Evolutionary conservation across 2,888 invertebrate species (phyloP), one percentile per base, ranked within the genome.

Genomic region (Orthonychiurus folsomi): DNA sequence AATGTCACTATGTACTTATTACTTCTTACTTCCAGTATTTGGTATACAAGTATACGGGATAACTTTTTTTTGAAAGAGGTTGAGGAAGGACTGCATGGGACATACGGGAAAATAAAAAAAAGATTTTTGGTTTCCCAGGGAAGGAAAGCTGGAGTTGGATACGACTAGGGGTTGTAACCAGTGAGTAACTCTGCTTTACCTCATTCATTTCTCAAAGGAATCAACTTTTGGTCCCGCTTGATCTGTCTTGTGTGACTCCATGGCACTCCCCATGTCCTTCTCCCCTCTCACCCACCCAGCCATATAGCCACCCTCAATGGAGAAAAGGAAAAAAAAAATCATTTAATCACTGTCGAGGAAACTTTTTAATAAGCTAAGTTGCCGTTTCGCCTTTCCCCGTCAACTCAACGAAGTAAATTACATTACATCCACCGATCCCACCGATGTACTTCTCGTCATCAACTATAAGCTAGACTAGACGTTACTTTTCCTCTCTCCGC

Each of bases 331-430:
- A 60, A 60, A 55, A 52, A 57, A 56, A 61, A 56, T 63, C 63
- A 61, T 63, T 63, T 63, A 61, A 63, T 63, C 63, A 63, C 61
- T 63, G 63, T 63, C 63, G 56, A 15, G 59, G n/a, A 63, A 63
- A 18, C 28, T 54, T 63, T 63, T 63, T 52, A 52, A 52, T 52
- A 52, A 21, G 24, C 52, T 52, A 20, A 21, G 21, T 20, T 23
- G 52, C 52, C n/a, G n/a, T 52, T 52, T 52, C 52, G 37, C 5
- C 37, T 37, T 9, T 5, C 37, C 15, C 37, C 37, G 37, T 9
- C 9, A 9, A 5, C 5, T 37, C 15, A 5, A 37, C 9, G 5
- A 5, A 37, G 37, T 37, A 37, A 5, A 37, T 37, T 37, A 15
- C 37, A 37, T 37, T 37, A 37, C 37, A 37, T 5, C 15, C 9